Evolutionary conservation across 37 sponge, comb jelly and placozoan genomes (phyloP).

Genomic region (Haliclona indistincta): DNA sequence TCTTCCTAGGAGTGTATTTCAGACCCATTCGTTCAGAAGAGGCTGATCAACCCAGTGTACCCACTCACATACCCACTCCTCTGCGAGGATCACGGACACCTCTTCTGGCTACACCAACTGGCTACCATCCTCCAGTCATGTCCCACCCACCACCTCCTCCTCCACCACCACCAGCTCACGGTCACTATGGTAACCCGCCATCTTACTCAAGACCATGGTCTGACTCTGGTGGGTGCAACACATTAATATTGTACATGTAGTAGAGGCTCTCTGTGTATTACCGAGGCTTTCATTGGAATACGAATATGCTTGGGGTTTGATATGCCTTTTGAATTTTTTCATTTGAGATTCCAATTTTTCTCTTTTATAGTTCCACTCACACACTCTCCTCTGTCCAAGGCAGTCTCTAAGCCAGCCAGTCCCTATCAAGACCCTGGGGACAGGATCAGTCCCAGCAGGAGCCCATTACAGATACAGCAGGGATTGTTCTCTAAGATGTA

Average conservation of each 20-base stretch:
- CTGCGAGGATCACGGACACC: conserved; percentile 52
- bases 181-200: no score
- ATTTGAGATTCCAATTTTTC: not conserved
- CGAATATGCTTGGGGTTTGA: no score
- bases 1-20: conserved; percentile 9
- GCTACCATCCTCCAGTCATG: no score
- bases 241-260: no score
- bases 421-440: conserved; percentile 40
- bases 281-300: no score
- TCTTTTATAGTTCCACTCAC: conserved; percentile 1
- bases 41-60: conserved; percentile 17
- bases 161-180: conserved; percentile 17
- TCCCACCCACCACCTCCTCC: no score
- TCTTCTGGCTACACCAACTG: conserved; percentile 65
- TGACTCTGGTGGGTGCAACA: not conserved
- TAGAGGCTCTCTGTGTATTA: no score
- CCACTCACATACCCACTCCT: conserved; percentile 48
- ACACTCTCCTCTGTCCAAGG: conserved; percentile 8
- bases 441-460: conserved; percentile 43
- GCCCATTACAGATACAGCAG: conserved; percentile 30
- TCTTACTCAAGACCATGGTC: not conserved
- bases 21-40: conserved; percentile 28
- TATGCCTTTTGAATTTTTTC: no score
- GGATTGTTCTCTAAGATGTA: not conserved
- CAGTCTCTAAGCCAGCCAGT: conserved; percentile 15